These are phyloP conservation scores for Ditylenchus dipsaci DNA, from an alignment of 1,140 invertebrate species.

Conservation along the genomic window DNA sequence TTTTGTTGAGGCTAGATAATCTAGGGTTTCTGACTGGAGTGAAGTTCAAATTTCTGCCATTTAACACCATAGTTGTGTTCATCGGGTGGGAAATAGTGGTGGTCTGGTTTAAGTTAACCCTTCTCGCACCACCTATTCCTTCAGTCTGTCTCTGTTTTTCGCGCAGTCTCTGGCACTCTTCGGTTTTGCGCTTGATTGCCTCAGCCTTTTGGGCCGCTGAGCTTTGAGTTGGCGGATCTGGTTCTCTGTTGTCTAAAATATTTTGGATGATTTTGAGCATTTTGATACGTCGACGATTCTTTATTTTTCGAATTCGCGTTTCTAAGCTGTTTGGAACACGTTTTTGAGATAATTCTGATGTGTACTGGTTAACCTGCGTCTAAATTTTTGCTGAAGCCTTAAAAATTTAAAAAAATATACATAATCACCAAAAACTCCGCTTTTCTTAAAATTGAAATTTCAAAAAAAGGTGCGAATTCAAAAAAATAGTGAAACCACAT, in stretches of 20 bases:
- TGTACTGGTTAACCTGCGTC: no score
- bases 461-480: no score
- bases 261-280: no score
- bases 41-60: not conserved
- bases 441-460: no score
- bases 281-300: no score
- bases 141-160: not conserved
- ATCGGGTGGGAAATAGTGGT: not conserved
- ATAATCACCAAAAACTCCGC: no score
- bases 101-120: not conserved
- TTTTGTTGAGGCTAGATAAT: not conserved
- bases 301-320: no score
- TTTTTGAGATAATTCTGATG: no score
- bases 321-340: no score
- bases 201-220: not conserved
- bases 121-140: not conserved
- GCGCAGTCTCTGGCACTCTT: constrained; percentile 2
- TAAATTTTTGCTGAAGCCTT: no score
- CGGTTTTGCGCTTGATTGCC: constrained; percentile 1
- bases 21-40: not conserved
- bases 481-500: no score
- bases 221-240: constrained; percentile 3
- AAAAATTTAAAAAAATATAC: no score
- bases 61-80: constrained; percentile 1
- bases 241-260: constrained; percentile 53